Evolutionary conservation across 2,113 vertebrate genomes (phyloP), one percentile per base, ranked within the genome.

Genomic region (Chamaetylas fuelleborni): DNA sequence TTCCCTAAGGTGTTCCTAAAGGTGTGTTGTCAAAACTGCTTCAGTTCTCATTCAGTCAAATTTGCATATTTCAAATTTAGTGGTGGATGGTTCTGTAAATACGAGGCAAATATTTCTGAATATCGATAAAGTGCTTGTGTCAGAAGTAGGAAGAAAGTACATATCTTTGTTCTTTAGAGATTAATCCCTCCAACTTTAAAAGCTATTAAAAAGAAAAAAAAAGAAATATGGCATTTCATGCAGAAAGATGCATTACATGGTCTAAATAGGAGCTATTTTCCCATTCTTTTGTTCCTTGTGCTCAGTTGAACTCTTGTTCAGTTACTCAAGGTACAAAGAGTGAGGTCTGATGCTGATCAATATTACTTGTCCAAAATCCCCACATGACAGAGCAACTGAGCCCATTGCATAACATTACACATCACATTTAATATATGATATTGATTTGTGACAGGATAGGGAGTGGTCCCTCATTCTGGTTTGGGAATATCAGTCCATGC

Each of bases 101-200:
- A 36, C 0, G 0, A 47, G 51, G 42, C 47, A 1, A 29, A 13
- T 61, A 54, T 66, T 86, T 86, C 67, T 34, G 25, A n/a, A 11
- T 53, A 33, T 31, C 54, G 48, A 2, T 42, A 23, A 57, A 83
- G 12, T n/a, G 14, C 5, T 51, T 34, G 29, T 66, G 40, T 54
- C 60, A 78, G 48, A 74, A 81, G 34, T 9, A 34, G 69, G 25
- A 84, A 66, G 38, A 77, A 73, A 29, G 12, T 5, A 12, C 2
- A 0, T 45, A 12, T 36, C 14, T 83, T 53, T n/a, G 22, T 14
- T 79, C 80, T 80, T 76, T 40, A 61, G 43, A 79, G 40, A 65
- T 76, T 67, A 57, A 81, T 65, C 12, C 22, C 7, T 61, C 3
- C 43, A 5, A 24, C 31, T 61, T 34, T 57, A 47, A 93, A 73